These are phyloP conservation scores for Tromatobia lineatoria DNA, from an alignment of 2,888 invertebrate genomes.

Conservation along the genomic window DNA sequence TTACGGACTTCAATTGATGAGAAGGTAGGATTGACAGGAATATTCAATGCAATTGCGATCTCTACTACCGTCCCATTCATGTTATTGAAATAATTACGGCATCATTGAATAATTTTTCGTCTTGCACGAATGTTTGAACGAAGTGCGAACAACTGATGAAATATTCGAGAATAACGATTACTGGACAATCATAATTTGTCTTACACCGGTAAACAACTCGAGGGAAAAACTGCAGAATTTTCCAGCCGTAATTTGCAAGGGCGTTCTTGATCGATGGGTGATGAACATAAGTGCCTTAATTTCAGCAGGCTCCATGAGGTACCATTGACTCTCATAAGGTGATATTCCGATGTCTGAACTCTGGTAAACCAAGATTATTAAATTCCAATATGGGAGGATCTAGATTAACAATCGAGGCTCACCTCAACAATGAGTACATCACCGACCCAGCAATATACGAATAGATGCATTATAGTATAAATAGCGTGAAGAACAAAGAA, in stretches of 20 bases:
- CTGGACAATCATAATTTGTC: not conserved
- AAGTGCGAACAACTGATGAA: not conserved
- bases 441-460: constrained; percentile 76
- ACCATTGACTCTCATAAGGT: constrained; percentile 76
- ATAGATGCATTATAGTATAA: constrained; percentile 72
- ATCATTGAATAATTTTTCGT: not conserved
- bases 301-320: constrained; percentile 66
- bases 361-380: constrained; percentile 63
- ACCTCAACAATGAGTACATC: constrained; percentile 71
- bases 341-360: constrained; percentile 71
- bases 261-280: constrained; percentile 71
- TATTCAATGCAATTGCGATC: not conserved
- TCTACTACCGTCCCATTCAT: not conserved
- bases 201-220: constrained; percentile 75
- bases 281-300: constrained; percentile 72
- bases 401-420: constrained; percentile 16
- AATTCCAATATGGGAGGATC: not conserved
- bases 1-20: too few species aligned
- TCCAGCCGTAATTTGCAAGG: constrained; percentile 76
- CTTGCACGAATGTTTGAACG: not conserved
- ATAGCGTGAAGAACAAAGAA: constrained; percentile 66
- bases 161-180: not conserved
- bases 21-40: too few species aligned
- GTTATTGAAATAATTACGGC: not conserved
- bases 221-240: constrained; percentile 77